phyloP scores from a whole-genome alignment of 2,797 vertebrate species.

The Aplochiton taeniatus region DNA sequence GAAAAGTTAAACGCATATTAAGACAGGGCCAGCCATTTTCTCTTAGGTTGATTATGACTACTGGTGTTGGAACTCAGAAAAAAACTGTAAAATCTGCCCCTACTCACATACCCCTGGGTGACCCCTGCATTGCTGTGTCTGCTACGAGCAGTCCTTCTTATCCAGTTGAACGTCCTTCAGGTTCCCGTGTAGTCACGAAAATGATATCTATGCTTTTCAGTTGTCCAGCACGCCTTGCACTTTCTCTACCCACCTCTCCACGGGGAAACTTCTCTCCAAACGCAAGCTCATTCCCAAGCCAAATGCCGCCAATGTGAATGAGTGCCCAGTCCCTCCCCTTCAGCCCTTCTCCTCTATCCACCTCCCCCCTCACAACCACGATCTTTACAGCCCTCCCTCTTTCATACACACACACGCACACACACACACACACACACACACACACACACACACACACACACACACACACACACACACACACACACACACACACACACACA shows the following conservation, averaged over 20 bases:
- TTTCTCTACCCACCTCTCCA: slow-evolving; percentile 47
- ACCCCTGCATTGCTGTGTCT: slow-evolving; percentile 52
- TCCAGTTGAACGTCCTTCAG: slow-evolving; percentile 33
- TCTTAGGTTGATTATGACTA: no score
- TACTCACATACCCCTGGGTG: slow-evolving; percentile 46
- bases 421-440: slow-evolving; percentile 32
- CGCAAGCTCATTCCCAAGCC: slow-evolving; percentile 44
- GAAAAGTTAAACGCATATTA: no score
- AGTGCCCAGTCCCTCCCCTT: slow-evolving; percentile 59
- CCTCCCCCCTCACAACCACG: slow-evolving; percentile 18
- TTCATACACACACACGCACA: slow-evolving; percentile 52
- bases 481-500: no score
- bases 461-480: no score
- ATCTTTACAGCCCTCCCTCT: slow-evolving; percentile 36
- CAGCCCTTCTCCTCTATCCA: slow-evolving; percentile 16
- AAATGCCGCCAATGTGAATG: slow-evolving; percentile 62
- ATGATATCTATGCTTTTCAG: slow-evolving; percentile 28
- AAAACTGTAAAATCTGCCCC: no score
- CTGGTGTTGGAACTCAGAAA: no score
- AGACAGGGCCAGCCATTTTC: no score
- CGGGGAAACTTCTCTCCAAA: slow-evolving; percentile 48
- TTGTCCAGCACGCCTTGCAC: slow-evolving; percentile 42
- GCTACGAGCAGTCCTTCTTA: slow-evolving; percentile 30
- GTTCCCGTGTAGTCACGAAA: slow-evolving; percentile 25
- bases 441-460: neutral